phyloP scores from a whole-genome alignment of 2,888 invertebrate species.

The Pandemis heparana region DNA sequence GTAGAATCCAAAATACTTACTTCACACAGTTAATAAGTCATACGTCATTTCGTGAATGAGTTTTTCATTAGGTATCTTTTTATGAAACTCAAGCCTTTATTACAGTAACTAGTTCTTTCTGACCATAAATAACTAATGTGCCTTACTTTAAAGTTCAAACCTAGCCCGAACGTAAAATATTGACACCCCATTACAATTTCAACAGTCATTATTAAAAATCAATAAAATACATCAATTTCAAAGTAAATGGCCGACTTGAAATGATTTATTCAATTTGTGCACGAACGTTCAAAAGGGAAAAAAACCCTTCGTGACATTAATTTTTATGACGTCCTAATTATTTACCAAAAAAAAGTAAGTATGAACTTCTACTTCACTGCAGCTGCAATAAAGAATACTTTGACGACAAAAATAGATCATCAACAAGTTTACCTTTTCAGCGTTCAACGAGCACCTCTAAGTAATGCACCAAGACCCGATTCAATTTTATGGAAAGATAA shows the following conservation, averaged over 20 bases:
- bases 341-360: neutral
- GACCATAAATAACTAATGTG: neutral
- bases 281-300: slow-evolving; percentile 27
- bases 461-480: slow-evolving; percentile 60
- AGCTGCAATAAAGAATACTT: slow-evolving; percentile 12
- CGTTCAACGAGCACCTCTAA: slow-evolving; percentile 61
- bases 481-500: slow-evolving; percentile 50
- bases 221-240: neutral
- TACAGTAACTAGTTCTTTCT: neutral
- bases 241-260: slow-evolving; percentile 7
- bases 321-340: neutral
- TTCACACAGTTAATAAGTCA: too few relatives aligned
- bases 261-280: slow-evolving; percentile 20
- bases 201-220: neutral
- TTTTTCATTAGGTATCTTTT: neutral
- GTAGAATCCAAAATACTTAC: too few relatives aligned
- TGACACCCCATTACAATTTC: neutral
- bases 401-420: slow-evolving; percentile 12
- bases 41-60: neutral
- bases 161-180: neutral
- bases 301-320: slow-evolving; percentile 18
- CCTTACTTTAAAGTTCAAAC: neutral
- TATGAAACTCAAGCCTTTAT: neutral
- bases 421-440: slow-evolving; percentile 53
- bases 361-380: neutral